These are phyloP conservation scores for Amiota mariae DNA, from an alignment of 2,888 invertebrate species.

Conservation along the genomic window DNA sequence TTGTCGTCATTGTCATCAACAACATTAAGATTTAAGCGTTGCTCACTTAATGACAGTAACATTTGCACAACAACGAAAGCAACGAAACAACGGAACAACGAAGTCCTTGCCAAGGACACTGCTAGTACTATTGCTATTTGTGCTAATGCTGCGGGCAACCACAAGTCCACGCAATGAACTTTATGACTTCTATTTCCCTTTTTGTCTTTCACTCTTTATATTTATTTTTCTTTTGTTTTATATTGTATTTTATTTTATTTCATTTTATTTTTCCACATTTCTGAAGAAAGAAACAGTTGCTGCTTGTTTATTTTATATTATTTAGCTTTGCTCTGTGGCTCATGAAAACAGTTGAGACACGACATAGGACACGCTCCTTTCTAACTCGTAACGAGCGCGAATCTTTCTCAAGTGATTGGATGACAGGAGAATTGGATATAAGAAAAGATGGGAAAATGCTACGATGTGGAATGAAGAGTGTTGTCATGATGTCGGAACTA, in stretches of 20 bases:
- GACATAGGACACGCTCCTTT: too few species aligned
- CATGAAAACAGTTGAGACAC: too few species aligned
- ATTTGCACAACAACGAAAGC: conserved; percentile 7
- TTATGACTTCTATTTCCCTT: conserved; percentile 3
- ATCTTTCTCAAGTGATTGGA: too few species aligned
- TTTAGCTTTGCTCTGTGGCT: too few species aligned
- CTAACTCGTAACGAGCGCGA: too few species aligned
- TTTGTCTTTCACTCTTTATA: not conserved
- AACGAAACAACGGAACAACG: not conserved
- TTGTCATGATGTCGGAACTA: conserved; percentile 6
- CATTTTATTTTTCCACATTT: not conserved
- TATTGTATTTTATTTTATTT: not conserved
- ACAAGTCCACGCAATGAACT: not conserved
- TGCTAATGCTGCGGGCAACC: not conserved
- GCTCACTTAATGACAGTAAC: conserved; percentile 15
- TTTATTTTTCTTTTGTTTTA: conserved; percentile 6
- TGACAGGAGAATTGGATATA: too few species aligned
- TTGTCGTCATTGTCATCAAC: conserved; percentile 2
- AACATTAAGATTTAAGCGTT: conserved; percentile 2
- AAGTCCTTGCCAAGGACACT: not conserved
- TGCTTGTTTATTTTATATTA: too few species aligned
- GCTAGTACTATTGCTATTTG: not conserved
- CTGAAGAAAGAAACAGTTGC: too few species aligned
- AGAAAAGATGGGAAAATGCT: too few species aligned
- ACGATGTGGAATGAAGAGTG: not conserved